Evolutionary conservation across 2,888 invertebrate species (phyloP), one percentile per base, ranked within the genome.

Genomic region (Drosophila flavopinicola): DNA sequence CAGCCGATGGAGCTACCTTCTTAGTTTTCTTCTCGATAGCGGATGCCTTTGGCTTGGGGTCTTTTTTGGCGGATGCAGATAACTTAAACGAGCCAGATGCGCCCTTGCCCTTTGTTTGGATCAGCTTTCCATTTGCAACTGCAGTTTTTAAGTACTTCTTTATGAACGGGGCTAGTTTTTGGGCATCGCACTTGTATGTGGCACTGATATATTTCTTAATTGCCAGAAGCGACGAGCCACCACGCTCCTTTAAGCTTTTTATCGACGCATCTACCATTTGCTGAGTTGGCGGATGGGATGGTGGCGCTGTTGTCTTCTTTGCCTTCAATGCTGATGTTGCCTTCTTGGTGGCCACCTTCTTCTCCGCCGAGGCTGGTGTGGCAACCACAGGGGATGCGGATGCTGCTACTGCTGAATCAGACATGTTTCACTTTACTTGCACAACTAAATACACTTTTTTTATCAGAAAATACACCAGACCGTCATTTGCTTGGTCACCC

Each of bases 111-210:
- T 78, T 80, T 10, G 77, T 73, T 61, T 79, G 80, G 10, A 79
- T 68, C 48, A 93, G 83, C 11, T 89, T 87, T 13, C 93, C 93
- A 39, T 91, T 91, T 2, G 90, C 91, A 20, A 94, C 94, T n/a
- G 93, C 93, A 25, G 52, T 58, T 38, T 61, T 94, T 73, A 94
- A 74, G 76, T 92, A 93, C 65, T 93, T 93, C 71, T 92, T 93
- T 78, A 94, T 94, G 90, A 93, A 94, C 4, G 93, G 93, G 2
- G 73, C 68, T 30, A 74, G 41, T 38, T 74, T 68, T 29, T 73
- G 69, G 29, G 66, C 73, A 45, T 68, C 73, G 38, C 73, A 73
- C 24, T 73, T 73, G 39, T 77, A 77, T 35, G 77, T 73, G 39
- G 77, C 65, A 49, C 51, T 29, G 7, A 75, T 75, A 48, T 68